phyloP scores from a whole-genome alignment of 2,888 invertebrate genomes.

The Tetragnatha montana region DNA sequence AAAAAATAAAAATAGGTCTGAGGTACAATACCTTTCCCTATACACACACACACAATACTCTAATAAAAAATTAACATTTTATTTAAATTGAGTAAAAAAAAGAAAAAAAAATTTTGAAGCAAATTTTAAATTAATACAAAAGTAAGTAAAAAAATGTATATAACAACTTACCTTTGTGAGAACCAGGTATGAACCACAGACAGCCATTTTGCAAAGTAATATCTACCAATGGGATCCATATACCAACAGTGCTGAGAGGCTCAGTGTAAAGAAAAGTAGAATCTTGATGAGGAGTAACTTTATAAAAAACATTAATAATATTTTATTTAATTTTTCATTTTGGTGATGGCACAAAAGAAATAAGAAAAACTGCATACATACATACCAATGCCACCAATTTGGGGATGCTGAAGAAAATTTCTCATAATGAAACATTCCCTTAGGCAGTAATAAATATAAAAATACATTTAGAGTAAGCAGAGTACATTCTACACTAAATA shows the following conservation, averaged over 20 bases:
- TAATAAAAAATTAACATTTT: no score
- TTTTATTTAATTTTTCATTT: neutral
- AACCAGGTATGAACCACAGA: slow-evolving; percentile 92
- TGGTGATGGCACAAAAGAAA: neutral
- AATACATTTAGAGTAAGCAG: neutral
- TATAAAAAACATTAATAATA: slow-evolving; percentile 40
- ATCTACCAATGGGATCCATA: slow-evolving; percentile 98
- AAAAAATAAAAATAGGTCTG: no score
- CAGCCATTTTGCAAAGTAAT: slow-evolving; percentile 95
- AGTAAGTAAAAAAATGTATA: neutral
- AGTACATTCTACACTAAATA: no score
- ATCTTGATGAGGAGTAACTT: slow-evolving; percentile 81
- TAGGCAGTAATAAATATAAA: neutral
- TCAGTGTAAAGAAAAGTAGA: slow-evolving; percentile 90
- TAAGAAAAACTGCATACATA: neutral
- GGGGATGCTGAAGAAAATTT: slow-evolving; percentile 57
- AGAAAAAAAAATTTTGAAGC: no score
- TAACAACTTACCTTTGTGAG: slow-evolving; percentile 85
- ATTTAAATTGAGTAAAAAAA: no score
- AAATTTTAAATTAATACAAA: neutral
- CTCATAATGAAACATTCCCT: neutral
- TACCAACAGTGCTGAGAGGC: slow-evolving; percentile 86
- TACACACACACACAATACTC: no score
- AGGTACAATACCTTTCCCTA: no score
- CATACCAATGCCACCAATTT: slow-evolving; percentile 66